Conservation (phyloP, 1,140 invertebrate species). For the Scaptomyza montana region DNA sequence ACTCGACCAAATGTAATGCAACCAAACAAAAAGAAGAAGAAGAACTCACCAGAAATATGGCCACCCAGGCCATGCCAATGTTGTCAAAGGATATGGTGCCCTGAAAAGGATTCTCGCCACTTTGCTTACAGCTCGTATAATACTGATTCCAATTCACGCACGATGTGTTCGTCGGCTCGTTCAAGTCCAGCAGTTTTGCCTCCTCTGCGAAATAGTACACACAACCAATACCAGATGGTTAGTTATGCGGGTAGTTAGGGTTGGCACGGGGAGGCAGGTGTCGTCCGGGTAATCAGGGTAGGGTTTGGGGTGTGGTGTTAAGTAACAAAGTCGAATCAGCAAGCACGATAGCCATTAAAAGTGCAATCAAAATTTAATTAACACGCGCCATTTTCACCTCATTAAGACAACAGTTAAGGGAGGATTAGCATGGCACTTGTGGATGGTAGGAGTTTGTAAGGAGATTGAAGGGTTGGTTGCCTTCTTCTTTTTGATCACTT, state of each 20-base stretch:
- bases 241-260: not conserved
- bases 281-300: not conserved
- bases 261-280: not conserved
- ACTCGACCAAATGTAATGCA: slow-evolving; percentile 85
- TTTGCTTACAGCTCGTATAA: slow-evolving; percentile 96
- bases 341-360: slow-evolving; percentile 71
- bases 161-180: slow-evolving; percentile 86
- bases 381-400: slow-evolving; percentile 74
- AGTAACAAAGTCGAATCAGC: slow-evolving; percentile 24
- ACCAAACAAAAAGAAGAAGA: not conserved
- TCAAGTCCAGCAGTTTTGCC: slow-evolving; percentile 84
- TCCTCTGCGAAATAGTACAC: slow-evolving; percentile 58
- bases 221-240: not conserved
- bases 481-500: slow-evolving; percentile 49
- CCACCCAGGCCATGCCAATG: slow-evolving; percentile 99
- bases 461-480: not conserved
- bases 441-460: not conserved
- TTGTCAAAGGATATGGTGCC: slow-evolving; percentile 99
- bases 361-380: slow-evolving; percentile 78
- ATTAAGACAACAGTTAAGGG: slow-evolving; percentile 46
- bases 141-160: slow-evolving; percentile 99
- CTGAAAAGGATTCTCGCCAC: slow-evolving; percentile 98
- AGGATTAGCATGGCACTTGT: slow-evolving; percentile 31
- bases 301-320: slow-evolving; percentile 8
- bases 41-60: slow-evolving; percentile 97